Evolutionary conservation across 2,888 invertebrate genomes (phyloP).

Genomic region (Cerastis leucographa): DNA sequence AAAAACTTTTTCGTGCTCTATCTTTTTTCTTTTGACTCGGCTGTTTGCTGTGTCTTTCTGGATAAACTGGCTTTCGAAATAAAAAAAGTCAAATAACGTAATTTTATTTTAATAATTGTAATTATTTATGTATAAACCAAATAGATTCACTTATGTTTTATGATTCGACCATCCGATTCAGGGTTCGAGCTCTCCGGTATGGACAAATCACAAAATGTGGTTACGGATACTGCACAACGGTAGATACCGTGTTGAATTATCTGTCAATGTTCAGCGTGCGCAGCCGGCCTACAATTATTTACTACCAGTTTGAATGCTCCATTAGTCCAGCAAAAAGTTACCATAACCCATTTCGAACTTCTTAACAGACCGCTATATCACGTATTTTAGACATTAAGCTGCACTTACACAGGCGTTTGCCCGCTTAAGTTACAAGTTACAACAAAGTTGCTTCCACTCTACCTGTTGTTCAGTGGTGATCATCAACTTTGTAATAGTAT

Average conservation of each 20-base stretch:
- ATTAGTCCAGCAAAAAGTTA: background rate
- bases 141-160: background rate
- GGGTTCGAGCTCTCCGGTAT: background rate
- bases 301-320: background rate
- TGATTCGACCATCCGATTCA: background rate
- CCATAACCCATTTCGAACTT: background rate
- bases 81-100: background rate
- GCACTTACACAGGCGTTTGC: constrained; percentile 6
- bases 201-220: background rate
- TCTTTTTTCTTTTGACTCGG: constrained; percentile 20
- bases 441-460: constrained; percentile 22
- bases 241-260: background rate
- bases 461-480: constrained; percentile 41
- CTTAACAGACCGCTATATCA: background rate
- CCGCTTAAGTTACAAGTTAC: constrained; percentile 25
- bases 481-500: constrained; percentile 53
- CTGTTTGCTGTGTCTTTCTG: constrained; percentile 24
- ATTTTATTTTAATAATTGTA: background rate
- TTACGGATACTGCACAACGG: background rate
- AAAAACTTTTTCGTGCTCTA: constrained; percentile 26
- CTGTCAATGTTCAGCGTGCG: background rate
- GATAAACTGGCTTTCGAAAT: constrained; percentile 23
- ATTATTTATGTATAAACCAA: background rate
- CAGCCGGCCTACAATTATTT: background rate
- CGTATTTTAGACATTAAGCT: constrained; percentile 12